Evolutionary conservation across 2,113 vertebrate species (phyloP), one percentile per base, ranked within the genome.

Genomic region (Scalopus aquaticus): DNA sequence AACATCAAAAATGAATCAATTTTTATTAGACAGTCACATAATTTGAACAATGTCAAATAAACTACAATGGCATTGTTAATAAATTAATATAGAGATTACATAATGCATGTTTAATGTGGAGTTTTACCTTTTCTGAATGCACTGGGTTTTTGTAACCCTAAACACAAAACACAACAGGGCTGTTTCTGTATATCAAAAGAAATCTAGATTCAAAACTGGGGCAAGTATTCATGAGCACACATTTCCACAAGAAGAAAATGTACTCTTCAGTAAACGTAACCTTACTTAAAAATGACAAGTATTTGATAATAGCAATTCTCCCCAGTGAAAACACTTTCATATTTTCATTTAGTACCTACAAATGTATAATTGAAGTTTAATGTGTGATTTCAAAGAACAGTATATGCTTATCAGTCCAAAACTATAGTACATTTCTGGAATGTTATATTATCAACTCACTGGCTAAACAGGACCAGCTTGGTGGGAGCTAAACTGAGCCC

Each of bases 271-370:
- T 91, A 88, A 73, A 91, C 32, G 56, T 78, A 51, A 64, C 44
- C 58, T 88, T 26, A 86, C 58, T 91, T 95, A 44, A 79, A 30
- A 93, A 80, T 58, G 19, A 92, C 95, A 91, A 54, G 22, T 51
- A 74, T 2, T 60, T 88, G 35, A 44, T 32, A 93, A 69, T 9
- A 79, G 26, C 24, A 91, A 89, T 79, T 94, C 49, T 82, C n/a
- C 85, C 49, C 20, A 69, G 89, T 86, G 28, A 89, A 89, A 56
- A 96, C 16, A 78, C 58, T 90, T 93, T 83, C 37, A 65, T 80
- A 42, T 78, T 96, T 92, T 94, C 16, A 13, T 91, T 94, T 90
- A 86, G 70, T 80, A 67, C 15, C 16, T 77, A 22, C 37, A 88
- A 85, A 69, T 54, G 19, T 62, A 42, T 90, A 93, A 89, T 10